A percentile compares a stretch with the other conserved stretches of the same genome.
phyloP scores from a whole-genome alignment of 1,140 invertebrate species.

The Probaryconus sp. region DNA sequence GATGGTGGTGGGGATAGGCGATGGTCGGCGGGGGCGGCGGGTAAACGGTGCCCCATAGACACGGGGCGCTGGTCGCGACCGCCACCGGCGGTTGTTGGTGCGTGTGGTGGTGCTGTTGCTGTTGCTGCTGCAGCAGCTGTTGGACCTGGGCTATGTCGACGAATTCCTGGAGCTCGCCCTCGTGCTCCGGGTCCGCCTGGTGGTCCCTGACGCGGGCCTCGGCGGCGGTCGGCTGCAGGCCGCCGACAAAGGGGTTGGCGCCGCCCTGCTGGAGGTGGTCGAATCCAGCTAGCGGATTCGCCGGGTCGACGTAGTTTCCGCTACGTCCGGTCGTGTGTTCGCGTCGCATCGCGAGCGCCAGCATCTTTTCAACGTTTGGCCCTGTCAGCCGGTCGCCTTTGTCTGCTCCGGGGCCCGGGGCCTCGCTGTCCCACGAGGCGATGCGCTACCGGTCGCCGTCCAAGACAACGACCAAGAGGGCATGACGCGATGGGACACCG shows the following conservation, averaged over 20 bases:
- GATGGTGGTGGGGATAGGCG: conserved; percentile 70
- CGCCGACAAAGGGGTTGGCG: conserved; percentile 67
- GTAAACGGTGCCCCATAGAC: conserved; percentile 73
- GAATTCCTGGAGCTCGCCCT: conserved; percentile 74
- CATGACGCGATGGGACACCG: conserved; percentile 60
- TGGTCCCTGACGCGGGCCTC: conserved; percentile 66
- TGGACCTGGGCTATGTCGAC: conserved; percentile 75
- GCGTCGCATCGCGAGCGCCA: conserved; percentile 77
- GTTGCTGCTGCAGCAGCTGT: conserved; percentile 72
- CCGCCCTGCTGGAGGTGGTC: conserved; percentile 71
- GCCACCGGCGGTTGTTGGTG: conserved; percentile 64
- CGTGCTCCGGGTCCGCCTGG: conserved; percentile 62
- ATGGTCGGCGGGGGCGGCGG: conserved; percentile 71
- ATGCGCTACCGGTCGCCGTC: conserved; percentile 26
- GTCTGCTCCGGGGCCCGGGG: conserved; percentile 21
- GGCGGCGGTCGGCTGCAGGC: conserved; percentile 55
- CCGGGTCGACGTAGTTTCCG: conserved; percentile 72
- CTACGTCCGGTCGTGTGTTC: conserved; percentile 75
- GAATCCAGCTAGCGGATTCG: conserved; percentile 72
- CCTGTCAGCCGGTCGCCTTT: conserved; percentile 46
- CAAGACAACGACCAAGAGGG: conserved; percentile 55
- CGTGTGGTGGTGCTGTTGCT: conserved; percentile 68
- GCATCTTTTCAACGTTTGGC: conserved; percentile 74
- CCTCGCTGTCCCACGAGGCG: conserved; percentile 13
- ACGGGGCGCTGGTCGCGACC: conserved; percentile 58